Conservation (phyloP, 92 coral and sea anemone species). For the Palythoa heliodiscus region DNA sequence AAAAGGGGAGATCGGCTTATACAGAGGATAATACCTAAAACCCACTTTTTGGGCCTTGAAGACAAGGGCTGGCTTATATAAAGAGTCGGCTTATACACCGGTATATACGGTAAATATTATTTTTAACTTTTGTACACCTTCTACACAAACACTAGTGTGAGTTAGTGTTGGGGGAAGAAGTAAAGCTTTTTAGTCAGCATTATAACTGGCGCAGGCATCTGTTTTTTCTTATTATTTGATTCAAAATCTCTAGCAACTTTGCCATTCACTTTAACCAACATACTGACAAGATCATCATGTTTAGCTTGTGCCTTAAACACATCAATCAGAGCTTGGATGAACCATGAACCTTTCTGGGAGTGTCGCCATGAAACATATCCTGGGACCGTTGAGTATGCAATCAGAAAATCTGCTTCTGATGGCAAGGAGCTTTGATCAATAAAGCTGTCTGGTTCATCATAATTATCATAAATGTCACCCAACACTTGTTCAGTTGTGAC, state of each 20-base stretch:
- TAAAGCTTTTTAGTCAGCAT: conserved; percentile 89
- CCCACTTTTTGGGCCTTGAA: too few species aligned
- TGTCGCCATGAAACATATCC: conserved; percentile 99
- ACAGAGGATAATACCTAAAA: too few species aligned
- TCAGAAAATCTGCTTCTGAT: conserved; percentile 89
- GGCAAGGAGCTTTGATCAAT: conserved; percentile 73
- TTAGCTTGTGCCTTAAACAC: conserved; percentile 74
- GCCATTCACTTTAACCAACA: conserved; percentile 85
- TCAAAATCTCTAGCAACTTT: conserved; percentile 96
- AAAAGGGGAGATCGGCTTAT: too few species aligned
- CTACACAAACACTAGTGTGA: too few species aligned
- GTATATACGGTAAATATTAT: too few species aligned
- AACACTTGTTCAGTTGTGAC: conserved; percentile 59
- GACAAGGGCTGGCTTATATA: too few species aligned
- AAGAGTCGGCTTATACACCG: too few species aligned
- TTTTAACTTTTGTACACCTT: too few species aligned
- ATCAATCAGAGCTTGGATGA: conserved; percentile 91
- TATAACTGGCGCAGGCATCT: conserved; percentile 94
- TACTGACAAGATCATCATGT: conserved; percentile 88
- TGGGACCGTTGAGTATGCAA: conserved; percentile 96
- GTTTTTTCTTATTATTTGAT: conserved; percentile 84
- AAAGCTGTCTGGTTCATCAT: conserved; percentile 72
- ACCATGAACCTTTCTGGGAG: conserved; percentile 95
- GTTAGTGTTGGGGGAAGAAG: conserved; percentile 66
- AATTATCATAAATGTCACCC: conserved; percentile 61